phyloP scores from a whole-genome alignment of 1,140 invertebrate species.

The Drosophila tropicalis region DNA sequence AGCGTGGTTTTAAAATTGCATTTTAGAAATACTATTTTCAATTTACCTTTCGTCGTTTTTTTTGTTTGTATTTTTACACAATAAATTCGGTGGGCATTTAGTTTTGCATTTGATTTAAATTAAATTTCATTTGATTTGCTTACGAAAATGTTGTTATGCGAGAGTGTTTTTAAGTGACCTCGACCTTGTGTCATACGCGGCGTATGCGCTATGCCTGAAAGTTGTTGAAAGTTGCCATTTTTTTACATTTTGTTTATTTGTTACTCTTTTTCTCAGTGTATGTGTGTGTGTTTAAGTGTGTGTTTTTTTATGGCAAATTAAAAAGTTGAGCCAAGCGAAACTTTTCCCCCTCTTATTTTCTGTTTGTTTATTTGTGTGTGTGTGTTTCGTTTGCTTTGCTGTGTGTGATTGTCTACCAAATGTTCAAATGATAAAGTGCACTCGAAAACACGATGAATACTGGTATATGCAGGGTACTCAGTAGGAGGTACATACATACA shows the following conservation, averaged over 20 bases:
- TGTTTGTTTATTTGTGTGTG: constrained; percentile 21
- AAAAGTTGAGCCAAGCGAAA: constrained; percentile 57
- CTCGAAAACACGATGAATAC: constrained; percentile 38
- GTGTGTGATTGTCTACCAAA: constrained; percentile 57
- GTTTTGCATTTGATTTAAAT: constrained; percentile 67
- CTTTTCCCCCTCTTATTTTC: constrained; percentile 16
- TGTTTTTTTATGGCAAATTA: constrained; percentile 57
- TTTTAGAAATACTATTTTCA: not conserved
- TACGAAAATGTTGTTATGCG: constrained; percentile 24
- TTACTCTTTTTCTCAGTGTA: constrained; percentile 8
- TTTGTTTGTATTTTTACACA: constrained; percentile 30
- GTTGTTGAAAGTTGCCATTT: constrained; percentile 46
- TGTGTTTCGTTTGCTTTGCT: not conserved
- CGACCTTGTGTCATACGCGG: constrained; percentile 36
- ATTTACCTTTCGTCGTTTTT: not conserved
- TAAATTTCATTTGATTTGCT: constrained; percentile 53
- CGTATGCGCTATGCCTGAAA: constrained; percentile 57
- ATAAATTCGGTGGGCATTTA: constrained; percentile 80
- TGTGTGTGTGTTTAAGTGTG: constrained; percentile 26
- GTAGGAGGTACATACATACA: not conserved
- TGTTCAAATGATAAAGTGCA: constrained; percentile 66
- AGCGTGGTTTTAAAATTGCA: constrained; percentile 20
- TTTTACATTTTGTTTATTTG: constrained; percentile 26
- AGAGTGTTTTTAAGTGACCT: constrained; percentile 21
- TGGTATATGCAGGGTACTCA: not conserved